phyloP scores from a whole-genome alignment of 2,888 invertebrate species.

The Caenorhabditis japonica region DNA sequence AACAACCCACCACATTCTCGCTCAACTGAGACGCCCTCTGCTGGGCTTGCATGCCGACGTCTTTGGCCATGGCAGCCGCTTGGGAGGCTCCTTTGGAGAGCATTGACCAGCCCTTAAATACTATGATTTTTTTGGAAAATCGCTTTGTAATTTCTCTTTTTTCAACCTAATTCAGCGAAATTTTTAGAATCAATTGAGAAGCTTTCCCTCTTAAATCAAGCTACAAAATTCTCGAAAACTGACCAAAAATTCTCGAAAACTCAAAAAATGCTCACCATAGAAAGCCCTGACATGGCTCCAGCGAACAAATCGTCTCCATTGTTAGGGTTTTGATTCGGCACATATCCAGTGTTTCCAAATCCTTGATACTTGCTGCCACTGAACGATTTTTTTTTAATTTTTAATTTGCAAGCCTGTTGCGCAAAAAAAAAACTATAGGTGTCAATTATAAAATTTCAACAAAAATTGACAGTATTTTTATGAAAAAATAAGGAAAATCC shows the following conservation, averaged over 20 bases:
- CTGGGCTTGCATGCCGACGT: slow-evolving; percentile 70
- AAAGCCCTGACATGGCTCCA: slow-evolving; percentile 74
- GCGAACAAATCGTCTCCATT: slow-evolving; percentile 66
- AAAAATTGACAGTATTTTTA: too few species aligned
- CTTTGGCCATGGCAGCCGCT: slow-evolving; percentile 75
- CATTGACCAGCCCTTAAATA: slow-evolving; percentile 73
- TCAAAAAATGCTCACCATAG: slow-evolving; percentile 56
- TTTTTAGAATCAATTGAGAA: too few species aligned
- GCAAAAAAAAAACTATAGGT: too few species aligned
- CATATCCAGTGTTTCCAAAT: slow-evolving; percentile 72
- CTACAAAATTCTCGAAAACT: too few species aligned
- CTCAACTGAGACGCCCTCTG: slow-evolving; percentile 73
- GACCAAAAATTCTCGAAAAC: too few species aligned
- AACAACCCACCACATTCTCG: slow-evolving; percentile 56
- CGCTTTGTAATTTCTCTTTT: too few species aligned
- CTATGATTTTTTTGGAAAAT: too few species aligned
- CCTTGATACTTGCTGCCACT: slow-evolving; percentile 70
- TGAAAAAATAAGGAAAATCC: background rate
- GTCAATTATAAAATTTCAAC: too few species aligned
- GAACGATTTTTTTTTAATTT: background rate
- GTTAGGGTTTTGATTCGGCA: slow-evolving; percentile 26
- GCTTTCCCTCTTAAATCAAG: too few species aligned
- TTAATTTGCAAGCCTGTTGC: too few species aligned
- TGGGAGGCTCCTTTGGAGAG: slow-evolving; percentile 72
- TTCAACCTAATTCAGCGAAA: too few species aligned